phyloP scores from a whole-genome alignment of 2,797 vertebrate genomes.

The Lepus oiostolus region DNA sequence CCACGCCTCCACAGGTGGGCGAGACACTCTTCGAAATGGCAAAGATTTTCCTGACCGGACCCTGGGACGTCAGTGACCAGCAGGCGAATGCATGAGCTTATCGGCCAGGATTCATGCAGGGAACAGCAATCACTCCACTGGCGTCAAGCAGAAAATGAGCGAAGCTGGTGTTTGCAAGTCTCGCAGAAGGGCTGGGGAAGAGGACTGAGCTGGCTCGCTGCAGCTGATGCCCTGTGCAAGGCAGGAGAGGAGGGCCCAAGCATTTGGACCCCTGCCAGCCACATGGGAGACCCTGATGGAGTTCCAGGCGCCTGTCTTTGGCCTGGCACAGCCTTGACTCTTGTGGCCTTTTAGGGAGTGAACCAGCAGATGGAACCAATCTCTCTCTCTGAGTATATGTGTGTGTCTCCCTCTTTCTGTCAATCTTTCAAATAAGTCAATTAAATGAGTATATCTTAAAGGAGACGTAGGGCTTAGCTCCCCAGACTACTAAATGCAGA shows the following conservation, averaged over 20 bases:
- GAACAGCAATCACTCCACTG: not conserved
- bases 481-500: conserved; percentile 2
- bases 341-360: no score
- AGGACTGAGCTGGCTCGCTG: not conserved
- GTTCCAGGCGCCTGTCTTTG: no score
- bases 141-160: not conserved
- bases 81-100: not conserved
- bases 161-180: not conserved
- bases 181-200: not conserved
- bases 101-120: not conserved
- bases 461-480: not conserved
- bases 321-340: no score
- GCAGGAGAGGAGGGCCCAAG: no score
- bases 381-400: no score
- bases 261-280: no score
- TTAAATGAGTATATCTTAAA: no score
- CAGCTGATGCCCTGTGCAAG: not conserved
- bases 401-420: no score
- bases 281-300: no score
- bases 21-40: not conserved
- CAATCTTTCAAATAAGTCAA: no score
- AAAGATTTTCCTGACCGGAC: not conserved
- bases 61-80: not conserved
- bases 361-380: no score
- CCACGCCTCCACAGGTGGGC: not conserved